phyloP scores from a whole-genome alignment of 2,113 vertebrate genomes.

The Phocoena sinus region DNA sequence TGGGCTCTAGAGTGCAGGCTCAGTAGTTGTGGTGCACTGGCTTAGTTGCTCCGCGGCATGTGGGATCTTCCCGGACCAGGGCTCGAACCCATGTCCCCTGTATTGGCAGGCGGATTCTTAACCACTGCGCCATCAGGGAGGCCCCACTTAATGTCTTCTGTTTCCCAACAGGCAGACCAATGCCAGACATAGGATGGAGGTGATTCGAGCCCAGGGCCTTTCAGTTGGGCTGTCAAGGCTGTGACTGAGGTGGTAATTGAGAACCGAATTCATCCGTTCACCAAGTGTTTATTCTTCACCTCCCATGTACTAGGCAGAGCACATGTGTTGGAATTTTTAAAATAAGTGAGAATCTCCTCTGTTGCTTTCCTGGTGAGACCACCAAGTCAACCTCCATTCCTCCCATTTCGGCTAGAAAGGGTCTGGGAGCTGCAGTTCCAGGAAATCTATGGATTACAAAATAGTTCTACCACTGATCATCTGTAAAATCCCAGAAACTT shows the following conservation, averaged over 20 bases:
- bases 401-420: not conserved
- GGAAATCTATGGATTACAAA: not conserved
- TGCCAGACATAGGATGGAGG: not conserved
- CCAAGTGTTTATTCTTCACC: not conserved
- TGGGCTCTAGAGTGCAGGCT: too few species aligned
- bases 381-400: not conserved
- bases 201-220: not conserved
- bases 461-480: not conserved
- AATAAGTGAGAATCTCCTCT: not conserved
- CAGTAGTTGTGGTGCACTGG: too few species aligned
- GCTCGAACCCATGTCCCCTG: too few species aligned
- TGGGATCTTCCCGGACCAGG: too few species aligned
- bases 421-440: not conserved
- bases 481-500: not conserved
- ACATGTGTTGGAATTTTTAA: not conserved
- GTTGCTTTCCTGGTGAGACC: not conserved
- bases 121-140: too few species aligned
- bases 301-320: not conserved
- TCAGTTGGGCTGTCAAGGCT: too few species aligned
- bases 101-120: too few species aligned
- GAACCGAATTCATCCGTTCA: not conserved
- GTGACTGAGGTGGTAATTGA: not conserved
- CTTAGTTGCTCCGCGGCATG: too few species aligned
- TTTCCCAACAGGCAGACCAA: not conserved
- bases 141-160: not conserved